These are phyloP conservation scores for Anthoptus insignis DNA, from an alignment of 2,888 invertebrate species.

Conservation along the genomic window DNA sequence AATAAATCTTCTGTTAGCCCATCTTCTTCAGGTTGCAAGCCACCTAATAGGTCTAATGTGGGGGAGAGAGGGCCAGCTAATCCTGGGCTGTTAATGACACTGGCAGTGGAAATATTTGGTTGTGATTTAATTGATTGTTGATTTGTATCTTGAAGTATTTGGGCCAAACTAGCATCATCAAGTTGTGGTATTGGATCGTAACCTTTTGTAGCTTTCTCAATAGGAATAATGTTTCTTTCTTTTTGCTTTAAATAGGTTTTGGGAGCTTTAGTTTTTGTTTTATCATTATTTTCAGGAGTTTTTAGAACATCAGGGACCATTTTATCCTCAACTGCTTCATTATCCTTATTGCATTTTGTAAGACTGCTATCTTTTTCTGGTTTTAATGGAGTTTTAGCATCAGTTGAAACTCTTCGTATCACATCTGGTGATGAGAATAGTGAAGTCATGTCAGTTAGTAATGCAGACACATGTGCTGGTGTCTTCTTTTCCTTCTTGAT, in stretches of 20 bases:
- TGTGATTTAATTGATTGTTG: slow-evolving; percentile 65
- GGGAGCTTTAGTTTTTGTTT: slow-evolving; percentile 52
- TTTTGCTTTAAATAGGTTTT: slow-evolving; percentile 66
- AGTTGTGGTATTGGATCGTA: slow-evolving; percentile 79
- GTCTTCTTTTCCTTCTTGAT: slow-evolving; percentile 86
- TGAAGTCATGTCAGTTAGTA: slow-evolving; percentile 88
- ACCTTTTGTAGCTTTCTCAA: slow-evolving; percentile 66
- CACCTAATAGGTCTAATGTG: slow-evolving; percentile 86
- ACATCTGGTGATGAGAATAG: slow-evolving; percentile 94
- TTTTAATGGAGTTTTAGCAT: slow-evolving; percentile 78
- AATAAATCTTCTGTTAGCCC: slow-evolving; percentile 90
- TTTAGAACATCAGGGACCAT: slow-evolving; percentile 37
- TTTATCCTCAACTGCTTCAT: slow-evolving; percentile 53
- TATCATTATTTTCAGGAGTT: slow-evolving; percentile 52
- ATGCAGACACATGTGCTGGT: slow-evolving; percentile 86
- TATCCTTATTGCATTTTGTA: no score
- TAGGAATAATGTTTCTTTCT: slow-evolving; percentile 56
- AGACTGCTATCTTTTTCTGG: slow-evolving; percentile 86
- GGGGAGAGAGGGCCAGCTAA: slow-evolving; percentile 86
- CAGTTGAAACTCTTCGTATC: slow-evolving; percentile 89
- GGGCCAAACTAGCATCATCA: slow-evolving; percentile 81
- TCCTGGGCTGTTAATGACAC: slow-evolving; percentile 79
- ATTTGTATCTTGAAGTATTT: slow-evolving; percentile 79
- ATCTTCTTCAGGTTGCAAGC: slow-evolving; percentile 88
- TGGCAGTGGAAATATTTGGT: slow-evolving; percentile 63